Base-by-base conservation (phyloP, 2,113 vertebrate genomes). In the Hipposideros armiger region DNA sequence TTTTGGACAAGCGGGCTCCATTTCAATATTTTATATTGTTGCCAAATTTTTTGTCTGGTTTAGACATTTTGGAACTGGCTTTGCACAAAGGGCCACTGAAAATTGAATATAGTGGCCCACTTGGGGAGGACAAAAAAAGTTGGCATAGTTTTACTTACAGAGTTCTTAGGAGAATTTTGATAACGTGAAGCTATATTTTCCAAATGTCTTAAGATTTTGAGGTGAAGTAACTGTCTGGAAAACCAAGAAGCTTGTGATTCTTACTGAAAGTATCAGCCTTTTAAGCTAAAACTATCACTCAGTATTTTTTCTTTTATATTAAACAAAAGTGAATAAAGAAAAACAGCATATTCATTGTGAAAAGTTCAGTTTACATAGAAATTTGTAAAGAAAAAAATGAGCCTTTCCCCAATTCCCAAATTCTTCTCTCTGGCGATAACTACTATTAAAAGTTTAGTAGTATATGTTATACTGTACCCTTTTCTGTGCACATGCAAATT, bases 1-100 rank as follows among this genome's bases (percentile, higher is more conserved):
- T 92, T 97, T 95, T 84, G 77, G 90, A 80, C 74, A 70, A 69
- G 95, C 84, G 95, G 96, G 95, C 90, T 95, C 19, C 74, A 66
- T 90, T 85, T 82, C 42, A 95, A 0, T 13, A 76, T 54, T 92
- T 93, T 96, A 67, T 90, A 32, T 64, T 54, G n/a, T 85, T 95
- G 36, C 87, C 94, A 76, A 93, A 11, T 95, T 90, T 97, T 58
- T 77, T 36, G n/a, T 90, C 36, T 80, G 32, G 11, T 54, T 98
- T 95, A 95, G 95, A 95, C 42, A 2, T 62, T 90, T 97, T 24
- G 14, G 8, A 47, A 81, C 32, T 66, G 60, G 66, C 50, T 5
- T 72, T 40, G 42, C 14, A 80, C 45, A 3, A 7, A 32, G 93
- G 11, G 22, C 24, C 42, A 17, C 80, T 30, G 0, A 3, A 95